Conservation (phyloP, 2,888 invertebrate genomes). For the Melitaea athalia region DNA sequence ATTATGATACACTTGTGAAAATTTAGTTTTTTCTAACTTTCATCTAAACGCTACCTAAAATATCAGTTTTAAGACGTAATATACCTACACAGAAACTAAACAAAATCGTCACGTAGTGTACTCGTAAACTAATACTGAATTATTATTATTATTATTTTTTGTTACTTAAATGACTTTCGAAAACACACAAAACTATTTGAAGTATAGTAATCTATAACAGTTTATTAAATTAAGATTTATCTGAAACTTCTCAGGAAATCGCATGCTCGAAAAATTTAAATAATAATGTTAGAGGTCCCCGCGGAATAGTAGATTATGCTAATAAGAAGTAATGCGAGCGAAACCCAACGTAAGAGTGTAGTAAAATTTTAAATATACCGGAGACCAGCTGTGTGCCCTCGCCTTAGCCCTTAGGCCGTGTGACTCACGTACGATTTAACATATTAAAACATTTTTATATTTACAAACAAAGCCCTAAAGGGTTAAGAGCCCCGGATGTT, state of each 20-base stretch:
- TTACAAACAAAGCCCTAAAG: slow-evolving; percentile 71
- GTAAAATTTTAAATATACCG: slow-evolving; percentile 30
- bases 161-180: too few relatives aligned
- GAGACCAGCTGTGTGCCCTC: slow-evolving; percentile 40
- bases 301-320: not conserved
- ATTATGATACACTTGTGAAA: too few relatives aligned
- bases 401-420: slow-evolving; percentile 43
- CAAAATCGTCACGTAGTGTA: too few relatives aligned
- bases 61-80: too few relatives aligned
- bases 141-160: too few relatives aligned
- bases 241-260: slow-evolving; percentile 6
- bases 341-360: slow-evolving; percentile 10
- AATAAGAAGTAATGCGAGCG: slow-evolving; percentile 15
- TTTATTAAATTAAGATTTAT: not conserved
- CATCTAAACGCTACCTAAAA: too few relatives aligned
- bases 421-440: slow-evolving; percentile 61
- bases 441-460: slow-evolving; percentile 68
- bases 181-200: too few relatives aligned
- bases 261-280: not conserved
- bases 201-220: not conserved
- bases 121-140: too few relatives aligned
- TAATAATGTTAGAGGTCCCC: not conserved
- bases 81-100: too few relatives aligned
- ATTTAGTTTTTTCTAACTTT: too few relatives aligned
- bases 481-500: slow-evolving; percentile 72